Evolutionary conservation across 1,140 invertebrate species (phyloP), one percentile per base, ranked within the genome.

Genomic region (Eueides isabella): DNA sequence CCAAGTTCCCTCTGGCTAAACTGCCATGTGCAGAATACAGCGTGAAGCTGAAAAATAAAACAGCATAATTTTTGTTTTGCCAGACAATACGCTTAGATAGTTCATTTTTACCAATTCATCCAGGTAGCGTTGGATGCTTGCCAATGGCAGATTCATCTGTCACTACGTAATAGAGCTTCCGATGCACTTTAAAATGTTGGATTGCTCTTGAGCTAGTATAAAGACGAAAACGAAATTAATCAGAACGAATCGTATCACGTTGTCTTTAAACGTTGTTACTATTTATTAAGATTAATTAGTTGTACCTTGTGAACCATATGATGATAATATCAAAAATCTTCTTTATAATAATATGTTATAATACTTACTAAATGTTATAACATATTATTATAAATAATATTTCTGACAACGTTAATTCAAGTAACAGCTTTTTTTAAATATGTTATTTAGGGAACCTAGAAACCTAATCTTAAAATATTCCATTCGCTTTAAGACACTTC

Each of bases 61-160:
- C n/a, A 1, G 2, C 11, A 26, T 55, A 26, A 55, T 55, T 26
- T 55, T 55, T 55, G 9, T 55, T 55, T 55, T 12, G 48, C 26
- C 26, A 55, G 19, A 55, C 48, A 26, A 55, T 26, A 7, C 48
- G 48, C 23, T 55, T 55, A 55, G 48, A 55, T 71, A 63, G 68
- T 71, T 31, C 38, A 64, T 69, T 69, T 69, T 33, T 71, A 71
- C 19, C 61, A 55, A 55, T 55, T 23, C 48, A 23, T 64, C 61
- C 30, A 55, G 41, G 44, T 35, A 23, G 29, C 33, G 65, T 31
- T 41, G 69, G 61, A 76, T 65, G n/a, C 23, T 41, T 71, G 74
- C 74, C 74, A 75, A 67, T 38, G 68, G 29, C 66, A 48, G 44
- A 68, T 63, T 71, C 69, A 41, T 63, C 61, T 71, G 69, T 71